Evolutionary conservation across 2,888 invertebrate species (phyloP).

Genomic region (Phlogophora meticulosa): DNA sequence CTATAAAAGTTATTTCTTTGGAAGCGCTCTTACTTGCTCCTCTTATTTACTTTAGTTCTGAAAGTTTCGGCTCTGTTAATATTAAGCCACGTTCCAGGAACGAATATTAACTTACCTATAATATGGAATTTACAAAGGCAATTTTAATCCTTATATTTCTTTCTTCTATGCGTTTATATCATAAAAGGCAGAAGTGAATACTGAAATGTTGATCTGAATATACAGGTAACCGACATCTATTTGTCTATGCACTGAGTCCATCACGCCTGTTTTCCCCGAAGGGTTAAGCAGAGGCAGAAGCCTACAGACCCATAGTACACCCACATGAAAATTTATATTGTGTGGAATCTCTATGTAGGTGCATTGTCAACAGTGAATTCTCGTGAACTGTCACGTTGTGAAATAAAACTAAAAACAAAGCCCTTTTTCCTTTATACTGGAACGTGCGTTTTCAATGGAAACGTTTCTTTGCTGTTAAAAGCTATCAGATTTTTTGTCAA

Average conservation of each 20-base stretch:
- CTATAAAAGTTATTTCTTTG: conserved; percentile 50
- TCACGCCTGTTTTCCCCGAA: no score
- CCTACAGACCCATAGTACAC: no score
- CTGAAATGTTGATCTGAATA: no score
- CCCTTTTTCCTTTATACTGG: conserved; percentile 7
- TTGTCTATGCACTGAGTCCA: no score
- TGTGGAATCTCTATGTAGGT: not conserved
- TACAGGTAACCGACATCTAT: no score
- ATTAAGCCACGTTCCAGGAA: conserved; percentile 16
- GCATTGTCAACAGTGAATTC: not conserved
- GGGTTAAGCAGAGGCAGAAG: no score
- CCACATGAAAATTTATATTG: not conserved
- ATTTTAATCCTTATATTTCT: no score
- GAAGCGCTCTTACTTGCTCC: conserved; percentile 40
- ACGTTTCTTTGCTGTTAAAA: not conserved
- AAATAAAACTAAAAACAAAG: conserved; percentile 18
- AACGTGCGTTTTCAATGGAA: conserved; percentile 13
- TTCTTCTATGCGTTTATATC: no score
- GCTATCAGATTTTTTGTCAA: conserved; percentile 4
- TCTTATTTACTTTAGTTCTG: conserved; percentile 49
- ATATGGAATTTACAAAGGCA: not conserved
- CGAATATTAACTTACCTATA: conserved; percentile 4
- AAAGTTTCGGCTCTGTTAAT: conserved; percentile 46
- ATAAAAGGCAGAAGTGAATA: no score
- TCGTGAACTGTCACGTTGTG: conserved; percentile 1